Percentiles rank a stretch among this genome's conserved stretches.
These are phyloP conservation scores for Metaphire vulgaris DNA, from an alignment of 1,140 invertebrate genomes.

Conservation along the genomic window DNA sequence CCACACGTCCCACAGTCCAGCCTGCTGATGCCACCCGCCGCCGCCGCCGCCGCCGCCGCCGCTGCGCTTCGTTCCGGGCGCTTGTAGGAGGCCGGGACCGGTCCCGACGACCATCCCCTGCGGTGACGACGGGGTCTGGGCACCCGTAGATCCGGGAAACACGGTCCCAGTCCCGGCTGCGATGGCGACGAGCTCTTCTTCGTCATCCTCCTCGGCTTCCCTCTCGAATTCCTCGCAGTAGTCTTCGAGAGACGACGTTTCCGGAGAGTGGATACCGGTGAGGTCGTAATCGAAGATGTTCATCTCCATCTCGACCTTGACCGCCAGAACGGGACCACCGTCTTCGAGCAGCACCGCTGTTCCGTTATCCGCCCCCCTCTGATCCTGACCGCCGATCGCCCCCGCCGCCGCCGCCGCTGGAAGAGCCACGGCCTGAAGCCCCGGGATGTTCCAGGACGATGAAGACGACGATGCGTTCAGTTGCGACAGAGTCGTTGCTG, in stretches of 20 bases:
- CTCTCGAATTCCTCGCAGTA: neutral
- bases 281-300: conserved; percentile 3
- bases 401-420: neutral
- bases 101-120: too few species aligned
- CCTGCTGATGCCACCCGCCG: neutral
- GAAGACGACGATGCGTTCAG: neutral
- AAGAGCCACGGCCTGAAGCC: too few species aligned
- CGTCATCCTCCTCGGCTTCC: neutral
- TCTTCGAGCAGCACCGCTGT: neutral
- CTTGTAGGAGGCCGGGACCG: too few species aligned
- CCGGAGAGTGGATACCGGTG: neutral
- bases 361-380: neutral
- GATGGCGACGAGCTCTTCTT: neutral
- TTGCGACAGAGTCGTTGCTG: neutral
- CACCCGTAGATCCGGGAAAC: too few species aligned
- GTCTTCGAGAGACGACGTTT: neutral
- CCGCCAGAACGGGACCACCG: neutral
- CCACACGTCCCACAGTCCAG: conserved; percentile 20
- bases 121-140: too few species aligned
- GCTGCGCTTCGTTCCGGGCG: too few species aligned
- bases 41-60: too few species aligned
- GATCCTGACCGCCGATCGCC: neutral
- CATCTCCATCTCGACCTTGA: conserved; percentile 12
- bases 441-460: neutral
- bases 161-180: too few species aligned